These are phyloP conservation scores for Artemia franciscana DNA, from an alignment of 1,140 invertebrate genomes.

Conservation along the genomic window DNA sequence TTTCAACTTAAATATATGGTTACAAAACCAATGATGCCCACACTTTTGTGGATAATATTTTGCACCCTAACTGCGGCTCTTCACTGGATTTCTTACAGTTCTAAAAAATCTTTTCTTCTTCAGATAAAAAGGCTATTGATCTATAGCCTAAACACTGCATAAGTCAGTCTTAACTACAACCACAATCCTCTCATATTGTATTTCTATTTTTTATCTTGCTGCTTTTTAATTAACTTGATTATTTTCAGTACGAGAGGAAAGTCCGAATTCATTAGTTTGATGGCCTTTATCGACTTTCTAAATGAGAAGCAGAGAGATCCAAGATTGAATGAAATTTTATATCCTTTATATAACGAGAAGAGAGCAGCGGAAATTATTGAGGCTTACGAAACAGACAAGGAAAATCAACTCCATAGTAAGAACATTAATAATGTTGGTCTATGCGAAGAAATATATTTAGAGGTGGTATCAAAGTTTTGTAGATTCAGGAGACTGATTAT, in stretches of 20 bases:
- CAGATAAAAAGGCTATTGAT: too few species aligned
- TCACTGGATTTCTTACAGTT: too few species aligned
- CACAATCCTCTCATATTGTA: too few species aligned
- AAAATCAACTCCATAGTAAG: constrained; percentile 49
- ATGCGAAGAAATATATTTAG: too few species aligned
- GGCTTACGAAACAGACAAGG: constrained; percentile 73
- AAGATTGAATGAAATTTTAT: constrained; percentile 93
- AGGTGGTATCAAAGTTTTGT: too few species aligned
- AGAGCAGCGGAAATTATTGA: constrained; percentile 76
- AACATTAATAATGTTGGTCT: too few species aligned
- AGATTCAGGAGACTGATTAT: too few species aligned
- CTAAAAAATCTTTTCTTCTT: too few species aligned
- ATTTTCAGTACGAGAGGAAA: constrained; percentile 57
- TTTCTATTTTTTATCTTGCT: constrained; percentile 3
- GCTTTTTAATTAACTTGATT: background rate
- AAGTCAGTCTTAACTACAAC: background rate
- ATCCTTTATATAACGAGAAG: constrained; percentile 88
- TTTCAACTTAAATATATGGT: too few species aligned
- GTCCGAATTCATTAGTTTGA: constrained; percentile 56
- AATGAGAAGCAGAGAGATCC: constrained; percentile 98
- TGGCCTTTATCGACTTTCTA: constrained; percentile 78
- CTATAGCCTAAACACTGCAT: background rate
- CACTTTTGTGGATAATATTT: too few species aligned
- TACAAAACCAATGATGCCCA: too few species aligned
- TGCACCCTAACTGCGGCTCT: too few species aligned